These are phyloP conservation scores for Plagiodera versicolora DNA, from an alignment of 2,888 invertebrate genomes.

Conservation along the genomic window DNA sequence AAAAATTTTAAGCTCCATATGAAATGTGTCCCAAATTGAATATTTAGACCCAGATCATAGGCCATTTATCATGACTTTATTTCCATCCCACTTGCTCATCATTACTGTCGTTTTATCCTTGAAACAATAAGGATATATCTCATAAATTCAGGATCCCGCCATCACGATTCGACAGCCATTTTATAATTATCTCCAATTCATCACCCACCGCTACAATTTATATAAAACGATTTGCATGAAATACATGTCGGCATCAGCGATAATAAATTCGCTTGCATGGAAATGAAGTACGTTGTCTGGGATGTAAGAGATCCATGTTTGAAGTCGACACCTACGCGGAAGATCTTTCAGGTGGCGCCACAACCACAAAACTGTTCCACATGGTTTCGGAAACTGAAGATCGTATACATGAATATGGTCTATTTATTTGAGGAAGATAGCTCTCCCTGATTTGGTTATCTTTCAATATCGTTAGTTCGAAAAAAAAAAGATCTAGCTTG, in stretches of 20 bases:
- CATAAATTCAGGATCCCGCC: constrained; percentile 18
- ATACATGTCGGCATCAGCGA: constrained; percentile 24
- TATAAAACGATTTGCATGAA: constrained; percentile 29
- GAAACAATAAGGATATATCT: constrained; percentile 24
- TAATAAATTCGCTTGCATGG: constrained; percentile 15
- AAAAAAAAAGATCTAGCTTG: too few species aligned
- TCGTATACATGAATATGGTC: too few species aligned
- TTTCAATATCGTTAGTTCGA: too few species aligned
- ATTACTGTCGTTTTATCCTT: constrained; percentile 25
- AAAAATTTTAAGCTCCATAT: too few species aligned
- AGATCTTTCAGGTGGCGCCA: too few species aligned
- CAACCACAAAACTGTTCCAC: too few species aligned
- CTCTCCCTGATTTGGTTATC: too few species aligned
- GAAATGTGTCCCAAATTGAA: too few species aligned
- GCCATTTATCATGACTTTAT: background rate
- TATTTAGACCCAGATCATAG: too few species aligned
- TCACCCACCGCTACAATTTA: constrained; percentile 8
- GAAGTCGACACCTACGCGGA: too few species aligned
- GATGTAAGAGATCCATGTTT: constrained; percentile 21
- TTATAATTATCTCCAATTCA: constrained; percentile 20
- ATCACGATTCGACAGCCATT: constrained; percentile 8
- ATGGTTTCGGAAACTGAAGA: too few species aligned
- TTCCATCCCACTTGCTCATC: constrained; percentile 17
- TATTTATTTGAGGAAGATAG: too few species aligned
- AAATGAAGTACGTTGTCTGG: constrained; percentile 29